These are phyloP conservation scores for Iguana delicatissima DNA, from an alignment of 2,797 vertebrate genomes.

Conservation along the genomic window DNA sequence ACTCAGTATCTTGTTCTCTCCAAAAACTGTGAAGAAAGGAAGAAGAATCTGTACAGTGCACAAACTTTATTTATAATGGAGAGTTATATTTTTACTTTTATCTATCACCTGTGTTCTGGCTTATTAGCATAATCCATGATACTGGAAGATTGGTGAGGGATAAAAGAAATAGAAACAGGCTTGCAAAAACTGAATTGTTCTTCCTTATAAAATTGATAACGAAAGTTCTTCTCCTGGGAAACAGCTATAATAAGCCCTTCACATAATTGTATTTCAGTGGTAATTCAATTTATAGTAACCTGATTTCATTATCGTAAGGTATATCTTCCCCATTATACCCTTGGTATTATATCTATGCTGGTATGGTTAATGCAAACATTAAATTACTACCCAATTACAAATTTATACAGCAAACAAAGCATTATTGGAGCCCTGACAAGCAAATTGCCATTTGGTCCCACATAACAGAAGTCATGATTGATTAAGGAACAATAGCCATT, in stretches of 20 bases:
- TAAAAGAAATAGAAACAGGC: neutral
- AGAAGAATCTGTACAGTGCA: conserved; percentile 22
- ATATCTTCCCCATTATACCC: neutral
- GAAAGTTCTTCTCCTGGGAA: neutral
- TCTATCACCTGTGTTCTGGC: neutral
- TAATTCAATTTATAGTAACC: neutral
- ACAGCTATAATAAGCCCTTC: conserved; percentile 20
- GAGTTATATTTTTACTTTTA: conserved; percentile 3
- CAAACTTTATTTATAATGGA: conserved; percentile 19
- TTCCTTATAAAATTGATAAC: conserved; percentile 36
- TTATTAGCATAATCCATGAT: neutral
- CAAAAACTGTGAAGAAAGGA: neutral
- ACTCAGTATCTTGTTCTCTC: conserved; percentile 38
- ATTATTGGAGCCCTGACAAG: conserved; percentile 44
- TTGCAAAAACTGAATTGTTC: neutral
- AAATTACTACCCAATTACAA: neutral
- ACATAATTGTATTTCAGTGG: neutral
- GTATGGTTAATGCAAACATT: neutral
- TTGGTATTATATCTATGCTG: neutral
- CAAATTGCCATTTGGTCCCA: neutral
- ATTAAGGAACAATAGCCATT: neutral
- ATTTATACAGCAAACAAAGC: conserved; percentile 9
- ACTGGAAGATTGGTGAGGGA: neutral
- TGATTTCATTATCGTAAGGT: neutral
- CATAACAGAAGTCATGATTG: neutral